Percentiles rank a stretch among this genome's conserved stretches.
Evolutionary conservation across 2,797 vertebrate genomes (phyloP).

Genomic region (Cossypha caffra): DNA sequence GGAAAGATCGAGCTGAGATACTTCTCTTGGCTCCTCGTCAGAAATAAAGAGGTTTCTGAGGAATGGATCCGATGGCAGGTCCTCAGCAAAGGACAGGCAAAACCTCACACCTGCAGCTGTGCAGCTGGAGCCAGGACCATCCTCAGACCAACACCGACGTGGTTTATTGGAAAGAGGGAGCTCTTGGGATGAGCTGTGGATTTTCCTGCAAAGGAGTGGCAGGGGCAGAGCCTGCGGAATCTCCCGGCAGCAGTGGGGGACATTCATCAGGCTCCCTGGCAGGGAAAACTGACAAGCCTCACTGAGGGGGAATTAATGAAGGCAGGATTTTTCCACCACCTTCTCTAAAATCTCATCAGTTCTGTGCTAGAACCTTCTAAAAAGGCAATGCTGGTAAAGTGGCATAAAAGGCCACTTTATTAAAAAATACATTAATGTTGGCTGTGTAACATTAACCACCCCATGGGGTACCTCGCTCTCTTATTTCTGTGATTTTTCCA

Average conservation of each 20-base stretch:
- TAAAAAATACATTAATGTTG: background rate
- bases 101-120: accelerated
- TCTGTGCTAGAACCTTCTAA: background rate
- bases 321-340: background rate
- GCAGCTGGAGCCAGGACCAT: background rate
- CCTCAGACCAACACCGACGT: background rate
- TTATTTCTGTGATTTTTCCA: background rate
- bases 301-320: background rate
- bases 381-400: background rate
- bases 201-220: background rate
- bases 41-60: background rate
- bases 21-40: background rate
- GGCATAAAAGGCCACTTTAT: background rate
- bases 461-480: background rate
- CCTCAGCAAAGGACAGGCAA: background rate
- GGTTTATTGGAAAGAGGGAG: background rate
- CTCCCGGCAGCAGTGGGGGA: background rate
- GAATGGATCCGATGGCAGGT: accelerated
- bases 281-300: background rate
- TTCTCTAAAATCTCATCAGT: background rate
- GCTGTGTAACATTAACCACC: background rate
- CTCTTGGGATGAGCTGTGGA: background rate
- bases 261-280: background rate
- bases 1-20: background rate
- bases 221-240: background rate